These are phyloP conservation scores for Ernsta delagoae DNA, from an alignment of 2,888 invertebrate species.

Conservation along the genomic window DNA sequence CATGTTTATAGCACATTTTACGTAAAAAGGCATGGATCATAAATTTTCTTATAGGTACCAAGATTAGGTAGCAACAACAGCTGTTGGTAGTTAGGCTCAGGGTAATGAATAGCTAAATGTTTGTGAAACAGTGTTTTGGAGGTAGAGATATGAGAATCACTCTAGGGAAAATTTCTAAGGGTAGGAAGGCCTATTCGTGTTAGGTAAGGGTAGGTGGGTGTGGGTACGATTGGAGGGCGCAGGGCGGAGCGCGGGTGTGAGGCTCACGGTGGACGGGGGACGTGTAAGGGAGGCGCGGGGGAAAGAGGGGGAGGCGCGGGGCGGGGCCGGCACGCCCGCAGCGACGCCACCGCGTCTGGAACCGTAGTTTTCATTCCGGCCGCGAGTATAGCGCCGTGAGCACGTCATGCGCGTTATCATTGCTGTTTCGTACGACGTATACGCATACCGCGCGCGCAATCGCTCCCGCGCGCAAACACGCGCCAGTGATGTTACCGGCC, in stretches of 20 bases:
- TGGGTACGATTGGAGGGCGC: conserved; percentile 41
- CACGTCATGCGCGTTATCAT: too few relatives aligned
- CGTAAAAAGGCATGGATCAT: neutral
- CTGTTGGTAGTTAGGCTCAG: too few relatives aligned
- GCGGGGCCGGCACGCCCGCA: too few relatives aligned
- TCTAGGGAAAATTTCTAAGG: conserved; percentile 21
- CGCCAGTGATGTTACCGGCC: conserved; percentile 77
- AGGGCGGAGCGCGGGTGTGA: conserved; percentile 48
- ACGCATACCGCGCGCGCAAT: conserved; percentile 60
- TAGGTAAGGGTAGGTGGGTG: conserved; percentile 36
- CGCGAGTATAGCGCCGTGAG: too few relatives aligned
- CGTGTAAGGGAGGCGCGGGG: too few relatives aligned
- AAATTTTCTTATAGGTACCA: neutral
- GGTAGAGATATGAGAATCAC: neutral
- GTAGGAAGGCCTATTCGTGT: conserved; percentile 41
- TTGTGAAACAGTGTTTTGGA: neutral
- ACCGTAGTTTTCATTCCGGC: too few relatives aligned
- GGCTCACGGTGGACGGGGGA: too few relatives aligned
- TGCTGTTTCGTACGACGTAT: too few relatives aligned
- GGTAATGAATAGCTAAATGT: neutral
- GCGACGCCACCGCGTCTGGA: too few relatives aligned
- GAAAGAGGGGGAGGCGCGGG: too few relatives aligned
- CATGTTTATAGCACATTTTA: neutral
- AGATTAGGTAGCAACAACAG: too few relatives aligned
- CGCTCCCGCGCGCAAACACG: conserved; percentile 66